Conservation (phyloP, 2,113 vertebrate genomes). For the Typhlomys cinereus region DNA sequence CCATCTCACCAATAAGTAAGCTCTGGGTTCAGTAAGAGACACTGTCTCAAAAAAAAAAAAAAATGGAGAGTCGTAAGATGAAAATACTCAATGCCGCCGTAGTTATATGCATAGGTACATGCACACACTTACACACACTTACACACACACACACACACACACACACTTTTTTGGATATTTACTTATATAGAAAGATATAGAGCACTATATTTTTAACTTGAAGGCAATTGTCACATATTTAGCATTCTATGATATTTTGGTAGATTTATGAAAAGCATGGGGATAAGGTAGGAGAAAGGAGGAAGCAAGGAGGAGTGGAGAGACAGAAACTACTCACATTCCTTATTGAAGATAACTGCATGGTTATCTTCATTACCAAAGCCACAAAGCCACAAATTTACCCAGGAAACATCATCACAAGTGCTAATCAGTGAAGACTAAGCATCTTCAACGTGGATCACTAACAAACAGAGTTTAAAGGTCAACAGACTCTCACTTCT, state of each 20-base stretch:
- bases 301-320: not conserved
- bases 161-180: no score
- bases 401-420: not conserved
- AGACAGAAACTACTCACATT: not conserved
- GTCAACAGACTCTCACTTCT: not conserved
- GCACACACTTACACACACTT: no score
- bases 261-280: not conserved
- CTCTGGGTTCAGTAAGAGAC: not conserved
- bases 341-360: not conserved
- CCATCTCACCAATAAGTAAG: not conserved
- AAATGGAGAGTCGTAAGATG: no score
- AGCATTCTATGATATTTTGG: not conserved
- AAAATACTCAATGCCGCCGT: no score
- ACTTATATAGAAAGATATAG: no score
- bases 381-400: not conserved
- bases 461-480: not conserved
- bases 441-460: not conserved
- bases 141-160: not conserved
- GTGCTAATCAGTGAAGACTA: not conserved
- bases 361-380: not conserved
- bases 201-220: constrained; percentile 1
- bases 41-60: not conserved
- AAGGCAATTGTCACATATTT: not conserved
- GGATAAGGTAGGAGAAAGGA: no score
- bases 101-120: no score